A percentile compares a stretch with the other conserved stretches of the same genome.
These are phyloP conservation scores for Volucella bombylans DNA, from an alignment of 2,888 invertebrate species.

Conservation along the genomic window DNA sequence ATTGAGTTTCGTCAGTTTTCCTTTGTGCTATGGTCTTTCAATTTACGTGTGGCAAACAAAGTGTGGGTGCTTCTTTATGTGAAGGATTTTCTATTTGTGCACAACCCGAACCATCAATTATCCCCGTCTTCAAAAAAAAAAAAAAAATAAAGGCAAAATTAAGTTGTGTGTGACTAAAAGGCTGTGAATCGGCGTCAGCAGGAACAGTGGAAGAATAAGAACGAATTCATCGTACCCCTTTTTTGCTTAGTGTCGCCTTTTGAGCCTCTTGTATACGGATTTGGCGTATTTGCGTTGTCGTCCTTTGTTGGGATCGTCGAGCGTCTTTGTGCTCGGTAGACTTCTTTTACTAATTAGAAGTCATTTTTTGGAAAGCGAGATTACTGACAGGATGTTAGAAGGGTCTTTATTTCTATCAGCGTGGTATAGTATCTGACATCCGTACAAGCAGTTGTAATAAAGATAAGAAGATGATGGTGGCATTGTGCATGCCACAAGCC, in stretches of 20 bases:
- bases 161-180: slow-evolving; percentile 64
- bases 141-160: slow-evolving; percentile 28
- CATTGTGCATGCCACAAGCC: slow-evolving; percentile 25
- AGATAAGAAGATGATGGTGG: slow-evolving; percentile 55
- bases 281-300: slow-evolving; percentile 3
- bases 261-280: slow-evolving; percentile 31
- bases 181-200: slow-evolving; percentile 29
- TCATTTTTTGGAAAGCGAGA: slow-evolving; percentile 35
- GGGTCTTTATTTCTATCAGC: slow-evolving; percentile 7
- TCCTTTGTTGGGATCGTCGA: slow-evolving; percentile 35
- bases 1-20: slow-evolving; percentile 18
- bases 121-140: too few species aligned
- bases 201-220: not conserved
- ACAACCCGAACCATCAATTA: not conserved
- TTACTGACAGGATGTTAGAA: slow-evolving; percentile 15
- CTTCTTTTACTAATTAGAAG: slow-evolving; percentile 66
- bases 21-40: slow-evolving; percentile 40
- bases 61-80: slow-evolving; percentile 10
- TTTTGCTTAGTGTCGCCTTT: slow-evolving; percentile 14
- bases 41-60: slow-evolving; percentile 21
- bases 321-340: slow-evolving; percentile 41
- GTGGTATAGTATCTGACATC: not conserved
- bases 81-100: slow-evolving; percentile 23
- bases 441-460: slow-evolving; percentile 31
- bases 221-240: slow-evolving; percentile 29